Base-by-base conservation (phyloP, 2,797 vertebrate species). In the Crypturellus tataupa region DNA sequence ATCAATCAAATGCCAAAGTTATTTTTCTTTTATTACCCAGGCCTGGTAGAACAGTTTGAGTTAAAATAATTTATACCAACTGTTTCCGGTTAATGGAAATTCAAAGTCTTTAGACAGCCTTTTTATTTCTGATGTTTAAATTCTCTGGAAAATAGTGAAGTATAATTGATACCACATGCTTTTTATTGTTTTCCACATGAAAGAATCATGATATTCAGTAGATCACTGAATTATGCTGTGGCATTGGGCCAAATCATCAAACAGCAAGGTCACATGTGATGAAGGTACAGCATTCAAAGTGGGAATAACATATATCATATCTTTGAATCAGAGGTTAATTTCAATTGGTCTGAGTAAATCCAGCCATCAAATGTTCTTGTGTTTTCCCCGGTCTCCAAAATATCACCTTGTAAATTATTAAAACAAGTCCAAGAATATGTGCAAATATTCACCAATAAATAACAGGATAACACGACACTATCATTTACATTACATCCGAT, bases 1-100 rank as follows among this genome's bases (percentile, higher is more conserved):
- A 88, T 91, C 91, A 92, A 96, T 71, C 84, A 92, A 95, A 93
- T 59, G 64, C 73, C 82, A 68, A 7, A 82, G 72, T 90, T 93
- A 82, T 91, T 95, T 94, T 94, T n/a, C 42, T 95, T 96, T 97
- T 97, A 94, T 95, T 94, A 94, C 71, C 69, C 81, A 91, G 44
- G 24, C 83, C 81, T 87, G 72, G 80, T 37, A 90, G 76, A 94
- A 68, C 42, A 90, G 84, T 69, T 92, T 96, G 69, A 85, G 89
- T 81, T 94, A 96, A 96, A 93, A 85, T 95, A 96, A 97, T 97
- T 97, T 95, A 96, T 89, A 89, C 64, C 92, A 96, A 96, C 91
- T 95, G 85, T 96, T 96, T 95, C 89, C 75, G 13, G 60, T 89
- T 91, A 94, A 85, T 95, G 81, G 91, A 81, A 94, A 95, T 84